These are phyloP conservation scores for Chamaetylas fuelleborni DNA, from an alignment of 2,113 vertebrate genomes.

Conservation along the genomic window DNA sequence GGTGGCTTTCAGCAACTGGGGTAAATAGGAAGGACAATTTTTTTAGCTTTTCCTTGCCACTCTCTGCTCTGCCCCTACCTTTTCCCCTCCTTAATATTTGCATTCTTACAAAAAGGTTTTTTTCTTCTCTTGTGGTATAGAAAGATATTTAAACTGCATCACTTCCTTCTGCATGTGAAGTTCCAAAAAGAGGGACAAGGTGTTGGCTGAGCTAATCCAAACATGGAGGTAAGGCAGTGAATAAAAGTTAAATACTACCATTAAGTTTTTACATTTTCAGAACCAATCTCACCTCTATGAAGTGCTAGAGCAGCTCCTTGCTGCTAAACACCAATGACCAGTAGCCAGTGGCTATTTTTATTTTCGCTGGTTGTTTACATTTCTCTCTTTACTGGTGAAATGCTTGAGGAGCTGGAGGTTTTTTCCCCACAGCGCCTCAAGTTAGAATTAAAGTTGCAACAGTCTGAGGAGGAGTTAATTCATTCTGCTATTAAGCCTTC, in stretches of 20 bases:
- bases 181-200: not conserved
- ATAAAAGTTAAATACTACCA: not conserved
- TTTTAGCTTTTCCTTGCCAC: not conserved
- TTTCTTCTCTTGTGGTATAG: not conserved
- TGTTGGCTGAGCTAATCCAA: not conserved
- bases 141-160: not conserved
- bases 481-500: conserved; percentile 63
- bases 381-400: not conserved
- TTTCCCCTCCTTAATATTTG: not conserved
- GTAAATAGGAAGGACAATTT: not conserved
- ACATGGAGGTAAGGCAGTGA: not conserved
- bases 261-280: not conserved
- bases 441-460: conserved; percentile 66
- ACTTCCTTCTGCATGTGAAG: not conserved
- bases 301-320: not conserved
- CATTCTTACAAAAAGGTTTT: not conserved
- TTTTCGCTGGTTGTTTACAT: not conserved
- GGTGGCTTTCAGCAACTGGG: not conserved
- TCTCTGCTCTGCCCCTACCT: not conserved
- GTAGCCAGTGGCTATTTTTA: not conserved
- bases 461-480: conserved; percentile 66
- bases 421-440: conserved; percentile 23
- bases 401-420: not conserved
- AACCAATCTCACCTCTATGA: not conserved
- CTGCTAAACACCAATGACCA: not conserved